Evolutionary conservation across 2,113 vertebrate species (phyloP), one percentile per base, ranked within the genome.

Genomic region (Cyanoramphus novaezelandiae): DNA sequence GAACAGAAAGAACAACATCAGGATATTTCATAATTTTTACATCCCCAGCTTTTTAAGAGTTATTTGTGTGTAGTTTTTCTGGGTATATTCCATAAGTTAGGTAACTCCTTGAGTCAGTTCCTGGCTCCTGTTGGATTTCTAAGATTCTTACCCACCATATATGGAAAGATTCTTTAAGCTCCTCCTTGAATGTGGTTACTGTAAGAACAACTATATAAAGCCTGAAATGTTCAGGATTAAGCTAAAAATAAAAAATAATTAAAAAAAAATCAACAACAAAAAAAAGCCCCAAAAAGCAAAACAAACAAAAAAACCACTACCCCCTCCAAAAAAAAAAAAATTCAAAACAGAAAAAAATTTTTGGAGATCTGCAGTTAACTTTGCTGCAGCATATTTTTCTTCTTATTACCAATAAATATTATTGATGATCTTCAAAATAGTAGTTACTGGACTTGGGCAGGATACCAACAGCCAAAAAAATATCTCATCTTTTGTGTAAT

Each of bases 241-340:
- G 5, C 1, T 13, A 4, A n/a, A 11, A 10, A 6, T 39, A 1
- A 9, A 11, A 35, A 44, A 27, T 27, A 24, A 6, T 0, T 39
- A 11, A 39, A 39, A 53, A 53, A 10, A 53, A 29, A 6, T 44
- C 43, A 44, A 44, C 17, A 19, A 55, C 2, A 39, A 25, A 4
- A 0, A 19, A 12, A 11, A 39, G 39, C 31, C 55, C 8, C 3
- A 57, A 33, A 33, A 5, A 39, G 11, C 39, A 39, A 39, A 18
- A 17, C 7, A 55, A 49, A 49, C 13, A 7, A 23, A 44, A 17
- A 44, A 17, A 43, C 43, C 16, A 14, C 23, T 7, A 13, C 13
- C 7, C 19, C 55, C 31, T 31, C 8, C 4, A n/a, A n/a, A n/a
- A 6, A 33, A 57, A n/a, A 6, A 13, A 57, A 33, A 13, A 33